Evolutionary conservation across 2,888 invertebrate species (phyloP).

Genomic region (Sericinus montela): DNA sequence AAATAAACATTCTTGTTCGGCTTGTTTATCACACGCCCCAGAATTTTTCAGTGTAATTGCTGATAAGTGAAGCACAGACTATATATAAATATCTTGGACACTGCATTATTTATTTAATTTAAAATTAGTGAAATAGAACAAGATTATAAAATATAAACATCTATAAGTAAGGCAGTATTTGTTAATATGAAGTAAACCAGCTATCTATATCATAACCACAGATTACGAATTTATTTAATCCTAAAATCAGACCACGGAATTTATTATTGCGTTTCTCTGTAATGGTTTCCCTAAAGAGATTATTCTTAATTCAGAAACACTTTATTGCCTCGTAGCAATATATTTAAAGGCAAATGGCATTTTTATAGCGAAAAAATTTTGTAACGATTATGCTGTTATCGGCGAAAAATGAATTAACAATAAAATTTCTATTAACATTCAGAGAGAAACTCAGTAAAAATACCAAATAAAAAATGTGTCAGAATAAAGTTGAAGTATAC

Average conservation of each 20-base stretch:
- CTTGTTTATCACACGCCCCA: too few species aligned
- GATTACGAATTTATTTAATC: slow-evolving; percentile 18
- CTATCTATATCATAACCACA: slow-evolving; percentile 24
- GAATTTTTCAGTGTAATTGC: too few species aligned
- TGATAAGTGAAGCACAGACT: too few species aligned
- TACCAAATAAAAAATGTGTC: too few species aligned
- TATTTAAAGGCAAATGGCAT: slow-evolving; percentile 20
- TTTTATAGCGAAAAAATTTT: slow-evolving; percentile 14
- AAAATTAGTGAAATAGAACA: neutral
- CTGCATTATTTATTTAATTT: too few species aligned
- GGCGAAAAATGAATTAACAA: too few species aligned
- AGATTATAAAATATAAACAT: neutral
- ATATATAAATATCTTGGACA: too few species aligned
- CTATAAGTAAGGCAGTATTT: slow-evolving; percentile 50
- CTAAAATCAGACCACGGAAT: slow-evolving; percentile 31
- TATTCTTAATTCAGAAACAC: neutral
- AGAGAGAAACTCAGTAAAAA: too few species aligned
- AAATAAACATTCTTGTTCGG: too few species aligned
- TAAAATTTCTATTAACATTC: too few species aligned
- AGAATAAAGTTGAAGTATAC: too few species aligned
- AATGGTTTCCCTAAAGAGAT: neutral
- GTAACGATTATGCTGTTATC: too few species aligned
- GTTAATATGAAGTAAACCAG: slow-evolving; percentile 29
- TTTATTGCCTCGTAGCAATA: slow-evolving; percentile 9
- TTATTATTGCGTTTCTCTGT: slow-evolving; percentile 27